Evolutionary conservation across 1,140 invertebrate species (phyloP), one percentile per base, ranked within the genome.

Genomic region (Forficula auricularia): DNA sequence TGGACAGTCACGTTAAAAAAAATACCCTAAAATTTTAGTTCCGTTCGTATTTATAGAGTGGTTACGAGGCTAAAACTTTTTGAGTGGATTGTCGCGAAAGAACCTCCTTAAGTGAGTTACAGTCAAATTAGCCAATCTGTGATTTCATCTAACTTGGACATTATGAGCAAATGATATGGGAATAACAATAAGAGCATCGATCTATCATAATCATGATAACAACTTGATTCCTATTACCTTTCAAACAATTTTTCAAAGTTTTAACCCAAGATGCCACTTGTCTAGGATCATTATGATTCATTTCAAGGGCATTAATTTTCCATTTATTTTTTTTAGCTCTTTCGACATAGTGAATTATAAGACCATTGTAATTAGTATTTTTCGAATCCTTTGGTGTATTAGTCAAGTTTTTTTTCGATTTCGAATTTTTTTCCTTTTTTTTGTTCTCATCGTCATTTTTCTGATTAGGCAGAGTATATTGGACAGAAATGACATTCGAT

Each of bases 341-440:
- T n/a, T 68, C 65, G 1, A 71, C 73, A 56, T 76, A 78, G 50
- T 77, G 70, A 2, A 78, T 62, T 30, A 67, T 67, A 43, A 78
- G 71, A 49, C 66, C 67, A 34, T 70, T 63, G 7, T 63, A 62
- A 19, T 61, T 56, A 2, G 59, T 53, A 10, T 18, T 2, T 2
- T 15, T 16, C 2, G 10, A 12, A 7, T 32, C 19, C 4, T 19
- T 8, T 19, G 13, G 10, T 3, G n/a, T 2, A 30, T 34, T 18
- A 15, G 15, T 1, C 10, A 31, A 22, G 1, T n/a, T 12, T 10
- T 15, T n/a, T 3, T 15, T 14, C 2, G 32, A 15, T 19, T 44
- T 34, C 10, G 15, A 20, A 12, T n/a, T 14, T 15, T 41, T 33
- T 9, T 44, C 40, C 8, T 42, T 37, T 3, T 38, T 35, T 14